Conservation (phyloP, 2,797 vertebrate genomes). For the Sandelia bainsii region DNA sequence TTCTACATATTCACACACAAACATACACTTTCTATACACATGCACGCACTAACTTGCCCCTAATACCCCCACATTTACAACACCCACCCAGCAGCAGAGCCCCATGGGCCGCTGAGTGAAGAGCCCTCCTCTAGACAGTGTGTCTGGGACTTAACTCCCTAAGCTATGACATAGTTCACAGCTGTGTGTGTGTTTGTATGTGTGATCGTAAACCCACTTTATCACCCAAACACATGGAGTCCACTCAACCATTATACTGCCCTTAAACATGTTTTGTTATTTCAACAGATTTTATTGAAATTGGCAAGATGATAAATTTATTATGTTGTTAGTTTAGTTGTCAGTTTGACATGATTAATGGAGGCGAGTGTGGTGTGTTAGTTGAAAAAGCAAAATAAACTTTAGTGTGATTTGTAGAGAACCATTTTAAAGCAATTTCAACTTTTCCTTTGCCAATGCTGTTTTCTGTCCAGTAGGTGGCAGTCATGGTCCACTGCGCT, state of each 20-base stretch:
- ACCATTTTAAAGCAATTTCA: neutral
- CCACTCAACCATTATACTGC: constrained; percentile 20
- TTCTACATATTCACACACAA: neutral
- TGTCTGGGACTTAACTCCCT: constrained; percentile 68
- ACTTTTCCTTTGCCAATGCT: neutral
- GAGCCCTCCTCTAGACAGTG: constrained; percentile 58
- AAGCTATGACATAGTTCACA: constrained; percentile 53
- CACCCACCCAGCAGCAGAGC: constrained; percentile 25
- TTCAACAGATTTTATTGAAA: constrained; percentile 29
- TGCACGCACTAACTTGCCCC: constrained; percentile 1
- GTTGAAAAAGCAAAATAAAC: constrained; percentile 26
- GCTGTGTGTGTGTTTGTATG: constrained; percentile 17
- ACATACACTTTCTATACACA: neutral
- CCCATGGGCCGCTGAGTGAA: constrained; percentile 66
- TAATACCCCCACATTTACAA: constrained; percentile 42
- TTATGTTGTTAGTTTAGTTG: constrained; percentile 13
- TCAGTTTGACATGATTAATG: constrained; percentile 6
- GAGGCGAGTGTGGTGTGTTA: constrained; percentile 18
- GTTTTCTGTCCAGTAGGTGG: constrained; percentile 62
- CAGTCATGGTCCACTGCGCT: constrained; percentile 38
- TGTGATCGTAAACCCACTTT: constrained; percentile 32
- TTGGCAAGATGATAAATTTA: constrained; percentile 6
- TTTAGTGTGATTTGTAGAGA: neutral
- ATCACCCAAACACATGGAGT: constrained; percentile 20
- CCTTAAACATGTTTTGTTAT: constrained; percentile 23